phyloP scores from a whole-genome alignment of 2,888 invertebrate genomes.

The Lasioglossum oenotherae region DNA sequence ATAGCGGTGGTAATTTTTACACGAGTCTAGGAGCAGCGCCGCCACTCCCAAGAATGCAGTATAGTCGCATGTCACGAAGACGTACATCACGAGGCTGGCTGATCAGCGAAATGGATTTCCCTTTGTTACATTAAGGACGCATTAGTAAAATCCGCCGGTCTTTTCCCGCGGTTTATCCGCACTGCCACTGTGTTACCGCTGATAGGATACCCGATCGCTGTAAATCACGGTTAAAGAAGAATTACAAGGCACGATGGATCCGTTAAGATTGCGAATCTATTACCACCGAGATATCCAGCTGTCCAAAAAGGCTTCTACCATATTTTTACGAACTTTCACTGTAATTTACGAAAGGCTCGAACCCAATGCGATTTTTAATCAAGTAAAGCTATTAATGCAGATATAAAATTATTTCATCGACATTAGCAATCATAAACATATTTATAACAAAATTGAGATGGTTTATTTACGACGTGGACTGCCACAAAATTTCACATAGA shows the following conservation, averaged over 20 bases:
- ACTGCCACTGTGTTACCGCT: background rate
- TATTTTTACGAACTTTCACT: background rate
- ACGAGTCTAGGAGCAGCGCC: background rate
- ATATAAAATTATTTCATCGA: background rate
- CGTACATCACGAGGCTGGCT: constrained; percentile 54
- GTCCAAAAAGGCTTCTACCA: background rate
- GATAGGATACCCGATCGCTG: constrained; percentile 56
- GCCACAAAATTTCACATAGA: background rate
- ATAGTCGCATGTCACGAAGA: constrained; percentile 65
- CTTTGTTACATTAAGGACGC: constrained; percentile 65
- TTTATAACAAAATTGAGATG: background rate
- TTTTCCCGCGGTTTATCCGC: constrained; percentile 41
- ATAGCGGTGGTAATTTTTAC: constrained; percentile 25
- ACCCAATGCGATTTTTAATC: background rate
- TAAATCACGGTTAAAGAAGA: constrained; percentile 56
- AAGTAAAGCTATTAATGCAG: background rate
- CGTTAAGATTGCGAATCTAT: background rate
- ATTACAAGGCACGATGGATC: constrained; percentile 29
- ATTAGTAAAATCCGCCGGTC: constrained; percentile 48
- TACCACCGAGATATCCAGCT: background rate
- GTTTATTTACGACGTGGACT: background rate
- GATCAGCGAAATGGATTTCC: constrained; percentile 62
- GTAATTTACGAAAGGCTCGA: background rate
- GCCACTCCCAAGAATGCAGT: constrained; percentile 49
- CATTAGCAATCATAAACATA: background rate